Conservation (phyloP, 2,113 vertebrate species). For the Micronycteris hirsuta region DNA sequence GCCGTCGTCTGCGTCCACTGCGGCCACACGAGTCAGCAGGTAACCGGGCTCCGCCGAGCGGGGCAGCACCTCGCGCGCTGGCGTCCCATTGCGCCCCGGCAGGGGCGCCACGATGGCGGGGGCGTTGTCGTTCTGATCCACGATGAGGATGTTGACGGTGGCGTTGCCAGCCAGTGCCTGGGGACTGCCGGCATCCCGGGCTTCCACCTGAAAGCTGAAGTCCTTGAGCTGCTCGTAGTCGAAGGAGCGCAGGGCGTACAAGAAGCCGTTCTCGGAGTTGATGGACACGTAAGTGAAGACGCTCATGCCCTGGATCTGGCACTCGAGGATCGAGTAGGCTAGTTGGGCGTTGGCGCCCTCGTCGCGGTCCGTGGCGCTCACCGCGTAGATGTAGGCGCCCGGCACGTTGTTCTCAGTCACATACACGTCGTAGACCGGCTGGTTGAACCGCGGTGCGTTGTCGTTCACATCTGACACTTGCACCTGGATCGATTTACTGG, state of each 20-base stretch:
- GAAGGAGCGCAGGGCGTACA: conserved; percentile 95
- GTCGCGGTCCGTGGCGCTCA: conserved; percentile 93
- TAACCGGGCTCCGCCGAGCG: conserved; percentile 94
- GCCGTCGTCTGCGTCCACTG: conserved; percentile 95
- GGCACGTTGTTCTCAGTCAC: conserved; percentile 99
- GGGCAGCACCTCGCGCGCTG: conserved; percentile 90
- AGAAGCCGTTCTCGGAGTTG: conserved; percentile 96
- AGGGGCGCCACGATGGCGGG: conserved; percentile 91
- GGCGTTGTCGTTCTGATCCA: conserved; percentile 97
- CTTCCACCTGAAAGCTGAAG: conserved; percentile 94
- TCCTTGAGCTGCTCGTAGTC: conserved; percentile 98
- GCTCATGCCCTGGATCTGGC: conserved; percentile 97
- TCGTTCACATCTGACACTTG: conserved; percentile 97
- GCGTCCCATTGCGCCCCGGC: conserved; percentile 91
- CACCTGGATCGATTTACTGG: conserved; percentile 94
- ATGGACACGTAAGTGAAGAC: conserved; percentile 98
- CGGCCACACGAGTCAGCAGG: conserved; percentile 92
- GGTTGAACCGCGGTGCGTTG: conserved; percentile 94
- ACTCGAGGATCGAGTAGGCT: conserved; percentile 94
- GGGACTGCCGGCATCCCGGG: conserved; percentile 87
- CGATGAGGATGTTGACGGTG: conserved; percentile 91
- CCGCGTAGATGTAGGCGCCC: conserved; percentile 96
- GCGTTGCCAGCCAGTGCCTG: conserved; percentile 90
- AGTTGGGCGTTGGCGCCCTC: conserved; percentile 92
- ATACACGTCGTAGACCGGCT: conserved; percentile 92